phyloP scores from a whole-genome alignment of 1,140 invertebrate species.

The Olivierus martensii region DNA sequence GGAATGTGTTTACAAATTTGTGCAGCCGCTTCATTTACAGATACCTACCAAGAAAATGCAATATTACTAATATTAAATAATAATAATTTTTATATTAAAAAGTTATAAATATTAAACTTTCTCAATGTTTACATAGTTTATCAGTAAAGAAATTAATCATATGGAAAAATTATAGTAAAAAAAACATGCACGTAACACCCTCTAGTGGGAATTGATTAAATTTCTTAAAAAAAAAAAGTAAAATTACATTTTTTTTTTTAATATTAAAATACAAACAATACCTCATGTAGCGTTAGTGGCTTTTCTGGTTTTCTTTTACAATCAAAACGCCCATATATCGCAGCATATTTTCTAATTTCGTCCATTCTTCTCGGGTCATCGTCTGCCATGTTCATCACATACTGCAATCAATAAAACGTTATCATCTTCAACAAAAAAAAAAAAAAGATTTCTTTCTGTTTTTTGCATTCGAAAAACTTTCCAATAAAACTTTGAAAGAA shows the following conservation, averaged over 20 bases:
- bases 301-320: slow-evolving; percentile 92
- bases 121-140: neutral
- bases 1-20: slow-evolving; percentile 85
- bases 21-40: slow-evolving; percentile 93
- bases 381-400: slow-evolving; percentile 80
- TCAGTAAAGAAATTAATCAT: neutral
- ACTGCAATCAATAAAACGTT: slow-evolving; percentile 31
- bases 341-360: slow-evolving; percentile 85
- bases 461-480: too few relatives aligned
- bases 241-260: too few relatives aligned
- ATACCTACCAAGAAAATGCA: slow-evolving; percentile 41
- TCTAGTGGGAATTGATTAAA: too few relatives aligned
- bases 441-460: too few relatives aligned
- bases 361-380: slow-evolving; percentile 78
- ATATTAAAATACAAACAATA: slow-evolving; percentile 26
- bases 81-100: neutral
- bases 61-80: neutral
- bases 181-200: too few relatives aligned
- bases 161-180: too few relatives aligned
- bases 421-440: too few relatives aligned
- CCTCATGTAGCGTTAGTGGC: slow-evolving; percentile 89
- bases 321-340: slow-evolving; percentile 89
- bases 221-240: neutral
- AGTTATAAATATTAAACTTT: neutral
- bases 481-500: too few relatives aligned